These are phyloP conservation scores for Ursus arctos DNA, from an alignment of 2,113 vertebrate species.

Conservation along the genomic window DNA sequence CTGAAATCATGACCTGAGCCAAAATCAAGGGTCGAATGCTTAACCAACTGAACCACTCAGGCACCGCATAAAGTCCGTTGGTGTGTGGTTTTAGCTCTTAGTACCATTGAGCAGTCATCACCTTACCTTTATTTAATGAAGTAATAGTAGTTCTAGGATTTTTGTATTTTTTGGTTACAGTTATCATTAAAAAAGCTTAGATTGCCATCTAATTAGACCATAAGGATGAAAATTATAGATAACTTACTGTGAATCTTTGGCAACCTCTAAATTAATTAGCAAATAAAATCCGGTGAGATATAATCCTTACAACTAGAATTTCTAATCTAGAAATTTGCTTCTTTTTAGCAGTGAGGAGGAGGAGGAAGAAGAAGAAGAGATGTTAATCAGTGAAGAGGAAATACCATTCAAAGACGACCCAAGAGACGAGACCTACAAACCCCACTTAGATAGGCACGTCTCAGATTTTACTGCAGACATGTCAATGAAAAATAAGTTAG, in stretches of 20 bases:
- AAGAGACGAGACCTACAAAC: conserved; percentile 92
- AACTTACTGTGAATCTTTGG: background rate
- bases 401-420: conserved; percentile 93
- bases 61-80: background rate
- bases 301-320: conserved; percentile 52
- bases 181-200: conserved; percentile 1
- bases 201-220: background rate
- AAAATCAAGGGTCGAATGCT: background rate
- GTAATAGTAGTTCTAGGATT: background rate
- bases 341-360: conserved; percentile 84
- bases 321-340: conserved; percentile 46
- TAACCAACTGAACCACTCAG: background rate
- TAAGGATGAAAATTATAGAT: background rate
- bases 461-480: background rate
- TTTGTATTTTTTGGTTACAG: background rate
- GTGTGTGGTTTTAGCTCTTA: background rate
- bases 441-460: conserved; percentile 92
- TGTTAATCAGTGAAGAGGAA: conserved; percentile 92
- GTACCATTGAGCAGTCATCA: background rate
- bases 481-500: background rate
- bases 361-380: conserved; percentile 88
- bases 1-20: background rate
- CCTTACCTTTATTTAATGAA: background rate
- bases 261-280: background rate
- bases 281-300: conserved; percentile 7